phyloP scores from a whole-genome alignment of 2,797 vertebrate genomes.

The Numenius phaeopus region DNA sequence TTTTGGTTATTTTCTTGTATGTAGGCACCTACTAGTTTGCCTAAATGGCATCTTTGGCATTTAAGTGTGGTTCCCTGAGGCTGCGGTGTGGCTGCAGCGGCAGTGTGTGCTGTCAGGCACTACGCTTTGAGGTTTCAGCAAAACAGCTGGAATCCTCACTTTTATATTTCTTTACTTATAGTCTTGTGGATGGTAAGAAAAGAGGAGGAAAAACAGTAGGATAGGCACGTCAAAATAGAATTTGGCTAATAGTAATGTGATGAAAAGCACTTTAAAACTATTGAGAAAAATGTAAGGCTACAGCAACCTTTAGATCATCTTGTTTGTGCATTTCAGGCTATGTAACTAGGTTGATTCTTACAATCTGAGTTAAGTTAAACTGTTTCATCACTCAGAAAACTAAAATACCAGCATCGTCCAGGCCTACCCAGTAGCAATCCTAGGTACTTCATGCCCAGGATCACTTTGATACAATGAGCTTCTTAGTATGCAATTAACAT shows the following conservation, averaged over 20 bases:
- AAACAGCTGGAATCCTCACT: neutral
- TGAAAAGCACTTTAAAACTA: neutral
- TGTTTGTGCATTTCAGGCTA: neutral
- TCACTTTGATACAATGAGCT: neutral
- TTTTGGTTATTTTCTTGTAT: neutral
- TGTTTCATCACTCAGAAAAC: neutral
- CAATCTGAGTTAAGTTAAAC: neutral
- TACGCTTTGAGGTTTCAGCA: accelerated
- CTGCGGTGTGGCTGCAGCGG: neutral
- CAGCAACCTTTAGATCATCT: neutral
- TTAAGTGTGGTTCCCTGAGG: neutral
- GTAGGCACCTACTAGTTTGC: neutral
- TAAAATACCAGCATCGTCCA: neutral
- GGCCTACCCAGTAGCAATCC: neutral
- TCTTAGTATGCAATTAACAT: neutral
- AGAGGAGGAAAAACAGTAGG: neutral
- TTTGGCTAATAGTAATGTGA: neutral
- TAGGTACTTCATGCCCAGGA: neutral
- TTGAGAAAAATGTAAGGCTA: neutral
- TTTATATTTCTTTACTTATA: neutral
- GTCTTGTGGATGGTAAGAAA: neutral
- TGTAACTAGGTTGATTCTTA: neutral
- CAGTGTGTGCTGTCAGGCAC: accelerated
- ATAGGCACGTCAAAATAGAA: neutral
- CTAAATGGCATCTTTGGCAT: neutral